Percentiles rank a stretch among this genome's conserved stretches.
Evolutionary conservation across 64 coral and sea anemone genomes (phyloP).

Genomic region (Pachyseris speciosa): DNA sequence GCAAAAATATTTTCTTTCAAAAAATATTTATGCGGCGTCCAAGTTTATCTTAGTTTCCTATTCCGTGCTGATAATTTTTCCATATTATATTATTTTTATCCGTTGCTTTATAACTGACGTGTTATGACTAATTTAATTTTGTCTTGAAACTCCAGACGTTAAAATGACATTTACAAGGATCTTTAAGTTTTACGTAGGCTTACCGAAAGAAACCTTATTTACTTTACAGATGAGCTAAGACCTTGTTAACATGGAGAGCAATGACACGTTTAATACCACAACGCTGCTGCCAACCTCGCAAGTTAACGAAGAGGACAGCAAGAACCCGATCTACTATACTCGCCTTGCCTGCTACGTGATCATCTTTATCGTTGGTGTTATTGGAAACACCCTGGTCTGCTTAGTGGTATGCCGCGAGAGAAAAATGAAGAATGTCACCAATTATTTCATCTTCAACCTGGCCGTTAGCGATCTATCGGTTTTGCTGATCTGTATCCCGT

Average conservation of each 20-base stretch:
- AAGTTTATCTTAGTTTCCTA: too few relatives aligned
- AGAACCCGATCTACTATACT: slow-evolving; percentile 27
- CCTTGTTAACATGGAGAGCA: background rate
- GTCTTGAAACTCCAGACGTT: background rate
- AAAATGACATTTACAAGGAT: background rate
- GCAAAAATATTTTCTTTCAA: too few relatives aligned
- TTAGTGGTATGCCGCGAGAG: slow-evolving; percentile 86
- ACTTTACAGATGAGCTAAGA: background rate
- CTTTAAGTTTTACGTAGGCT: background rate
- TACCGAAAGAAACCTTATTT: background rate
- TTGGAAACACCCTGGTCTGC: slow-evolving; percentile 86
- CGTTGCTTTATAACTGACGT: background rate
- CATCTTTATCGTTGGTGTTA: slow-evolving; percentile 88
- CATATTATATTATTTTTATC: background rate
- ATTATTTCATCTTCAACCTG: slow-evolving; percentile 94
- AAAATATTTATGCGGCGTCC: too few relatives aligned
- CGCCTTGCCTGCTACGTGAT: slow-evolving; percentile 77
- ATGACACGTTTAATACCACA: background rate
- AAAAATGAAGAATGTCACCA: slow-evolving; percentile 92
- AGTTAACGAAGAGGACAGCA: background rate
- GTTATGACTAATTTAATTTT: slow-evolving; percentile 31
- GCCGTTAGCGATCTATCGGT: slow-evolving; percentile 79
- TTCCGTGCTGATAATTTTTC: too few relatives aligned
- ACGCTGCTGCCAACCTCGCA: too few relatives aligned
- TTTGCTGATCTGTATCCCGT: slow-evolving; percentile 89